These are phyloP conservation scores for Amblyjoppa fuscipennis DNA, from an alignment of 2,888 invertebrate genomes.

Conservation along the genomic window DNA sequence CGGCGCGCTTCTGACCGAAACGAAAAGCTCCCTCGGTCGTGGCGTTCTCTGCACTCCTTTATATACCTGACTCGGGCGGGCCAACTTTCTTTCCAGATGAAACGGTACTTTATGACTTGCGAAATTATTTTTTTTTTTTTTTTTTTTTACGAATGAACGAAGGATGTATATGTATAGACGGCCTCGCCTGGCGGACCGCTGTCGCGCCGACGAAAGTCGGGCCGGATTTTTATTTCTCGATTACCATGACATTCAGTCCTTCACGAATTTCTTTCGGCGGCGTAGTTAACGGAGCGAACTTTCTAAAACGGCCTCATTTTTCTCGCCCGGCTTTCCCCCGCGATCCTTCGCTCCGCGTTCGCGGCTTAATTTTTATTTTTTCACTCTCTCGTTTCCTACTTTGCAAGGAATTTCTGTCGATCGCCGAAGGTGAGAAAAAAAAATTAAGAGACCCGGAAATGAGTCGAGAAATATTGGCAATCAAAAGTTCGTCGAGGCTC, in stretches of 20 bases:
- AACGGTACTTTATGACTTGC: slow-evolving; percentile 51
- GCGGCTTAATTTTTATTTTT: not conserved
- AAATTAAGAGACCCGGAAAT: not conserved
- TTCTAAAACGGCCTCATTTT: slow-evolving; percentile 65
- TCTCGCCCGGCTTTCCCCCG: slow-evolving; percentile 20
- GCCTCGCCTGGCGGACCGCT: not conserved
- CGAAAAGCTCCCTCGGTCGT: slow-evolving; percentile 50
- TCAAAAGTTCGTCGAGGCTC: slow-evolving; percentile 2
- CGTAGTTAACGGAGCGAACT: slow-evolving; percentile 59
- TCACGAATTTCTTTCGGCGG: slow-evolving; percentile 61
- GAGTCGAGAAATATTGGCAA: too few species aligned
- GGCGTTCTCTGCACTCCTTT: slow-evolving; percentile 38
- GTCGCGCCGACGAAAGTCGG: slow-evolving; percentile 33
- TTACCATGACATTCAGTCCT: slow-evolving; percentile 63
- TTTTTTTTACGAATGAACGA: slow-evolving; percentile 3
- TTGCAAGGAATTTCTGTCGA: not conserved
- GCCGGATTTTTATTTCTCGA: slow-evolving; percentile 65
- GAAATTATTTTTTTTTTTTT: not conserved
- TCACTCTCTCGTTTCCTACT: not conserved
- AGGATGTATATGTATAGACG: not conserved
- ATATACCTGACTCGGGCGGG: not conserved
- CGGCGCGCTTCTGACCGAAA: slow-evolving; percentile 23
- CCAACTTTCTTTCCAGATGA: slow-evolving; percentile 42
- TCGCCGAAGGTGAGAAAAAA: not conserved
- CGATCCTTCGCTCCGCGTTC: not conserved